Base-by-base conservation (phyloP, 2,113 vertebrate genomes). In the Anser cygnoides region DNA sequence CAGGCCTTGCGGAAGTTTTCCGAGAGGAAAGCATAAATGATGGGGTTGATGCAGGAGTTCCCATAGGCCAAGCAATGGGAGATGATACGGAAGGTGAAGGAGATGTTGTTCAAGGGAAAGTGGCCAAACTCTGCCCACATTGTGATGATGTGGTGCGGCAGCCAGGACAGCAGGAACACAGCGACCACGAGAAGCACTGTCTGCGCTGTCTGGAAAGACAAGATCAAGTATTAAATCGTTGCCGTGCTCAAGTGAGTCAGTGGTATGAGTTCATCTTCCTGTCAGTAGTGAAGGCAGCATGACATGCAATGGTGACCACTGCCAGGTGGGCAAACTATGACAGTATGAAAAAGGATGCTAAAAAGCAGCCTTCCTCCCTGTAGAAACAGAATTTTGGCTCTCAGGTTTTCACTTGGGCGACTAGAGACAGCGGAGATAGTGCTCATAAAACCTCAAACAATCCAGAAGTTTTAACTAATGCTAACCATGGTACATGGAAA, bases 81-180 rank as follows among this genome's bases (percentile, higher is more conserved):
- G 73, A 98, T 75, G 89, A 99, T 98, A 49, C 98, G 97, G 44
- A 99, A 98, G 16, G 95, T 98, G n/a, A 98, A 98, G 82, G 98
- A 98, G 78, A 96, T 86, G 14, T 98, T 96, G 13, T 96, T 98
- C 58, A 98, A 93, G 1, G 98, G 98, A 79, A 99, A 98, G 3
- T 35, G 83, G 58, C 98, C 98, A 6, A 99, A 99, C 92, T 98
- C 98, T 79, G 97, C 98, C 98, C 98, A 98, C 98, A 98, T 98
- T 20, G 95, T 97, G 76, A 99, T 98, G 96, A 99, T 96, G 96
- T 98, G 98, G 71, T 99, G 98, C 0, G 98, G 98, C 97, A 98
- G 96, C 98, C 98, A 99, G 93, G 98, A 99, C 75, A 99, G 81
- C 87, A 98, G 96, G 95, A 99, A 99, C 16, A 97, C 97, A 0